Evolutionary conservation across 2,113 vertebrate genomes (phyloP).

Genomic region (Equus quagga): DNA sequence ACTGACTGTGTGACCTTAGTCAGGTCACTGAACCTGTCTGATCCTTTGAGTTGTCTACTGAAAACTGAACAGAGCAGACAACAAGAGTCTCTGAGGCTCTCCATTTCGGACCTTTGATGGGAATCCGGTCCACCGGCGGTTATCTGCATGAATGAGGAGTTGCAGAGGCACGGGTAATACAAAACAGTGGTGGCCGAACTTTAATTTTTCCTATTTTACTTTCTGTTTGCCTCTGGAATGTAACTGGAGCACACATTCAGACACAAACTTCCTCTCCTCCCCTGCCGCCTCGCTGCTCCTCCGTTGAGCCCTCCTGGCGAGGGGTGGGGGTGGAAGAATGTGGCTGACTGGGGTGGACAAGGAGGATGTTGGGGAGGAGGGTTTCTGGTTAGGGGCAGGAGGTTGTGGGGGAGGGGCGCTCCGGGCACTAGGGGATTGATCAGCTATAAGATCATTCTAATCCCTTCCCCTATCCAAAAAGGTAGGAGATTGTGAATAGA

Average conservation of each 20-base stretch:
- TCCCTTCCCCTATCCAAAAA: constrained; percentile 37
- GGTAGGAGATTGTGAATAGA: constrained; percentile 57
- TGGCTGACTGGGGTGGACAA: too few species aligned
- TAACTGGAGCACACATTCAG: constrained; percentile 23
- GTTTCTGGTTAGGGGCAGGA: not conserved
- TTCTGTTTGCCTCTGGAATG: constrained; percentile 48
- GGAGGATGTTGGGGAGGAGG: not conserved
- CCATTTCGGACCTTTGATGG: not conserved
- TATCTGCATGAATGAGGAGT: not conserved
- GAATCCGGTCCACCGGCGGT: not conserved
- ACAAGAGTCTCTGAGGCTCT: not conserved
- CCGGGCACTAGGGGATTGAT: constrained; percentile 53
- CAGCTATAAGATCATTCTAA: constrained; percentile 40
- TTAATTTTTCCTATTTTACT: not conserved
- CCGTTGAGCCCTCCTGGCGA: not conserved
- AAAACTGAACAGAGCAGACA: not conserved
- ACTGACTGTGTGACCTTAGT: not conserved
- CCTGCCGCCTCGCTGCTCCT: not conserved
- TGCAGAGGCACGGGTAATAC: not conserved
- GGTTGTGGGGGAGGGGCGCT: not conserved
- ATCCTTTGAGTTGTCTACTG: not conserved
- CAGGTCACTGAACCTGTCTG: not conserved
- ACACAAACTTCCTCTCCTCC: constrained; percentile 23
- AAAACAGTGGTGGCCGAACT: not conserved
- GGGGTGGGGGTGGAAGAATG: constrained; percentile 22